Conservation (phyloP, 2,113 vertebrate genomes). For the Ciconia maguari region DNA sequence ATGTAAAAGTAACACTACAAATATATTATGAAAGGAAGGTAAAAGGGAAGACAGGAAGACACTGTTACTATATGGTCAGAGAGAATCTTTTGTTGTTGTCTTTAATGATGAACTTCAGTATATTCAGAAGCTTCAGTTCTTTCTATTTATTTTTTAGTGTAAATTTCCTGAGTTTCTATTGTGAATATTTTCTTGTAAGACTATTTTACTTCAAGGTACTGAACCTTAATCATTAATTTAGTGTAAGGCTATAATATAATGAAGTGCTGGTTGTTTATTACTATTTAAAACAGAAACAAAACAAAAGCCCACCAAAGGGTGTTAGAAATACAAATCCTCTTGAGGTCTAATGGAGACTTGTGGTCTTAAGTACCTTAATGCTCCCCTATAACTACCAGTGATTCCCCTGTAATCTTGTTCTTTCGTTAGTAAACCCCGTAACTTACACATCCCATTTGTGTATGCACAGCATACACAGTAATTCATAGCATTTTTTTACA, state of each 20-base stretch:
- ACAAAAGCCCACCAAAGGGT: not conserved
- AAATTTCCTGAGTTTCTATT: not conserved
- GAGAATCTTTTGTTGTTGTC: not conserved
- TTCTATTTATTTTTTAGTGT: not conserved
- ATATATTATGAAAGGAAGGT: not conserved
- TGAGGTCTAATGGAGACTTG: not conserved
- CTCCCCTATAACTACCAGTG: not conserved
- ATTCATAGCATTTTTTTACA: not conserved
- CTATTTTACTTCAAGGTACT: not conserved
- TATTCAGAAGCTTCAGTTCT: not conserved
- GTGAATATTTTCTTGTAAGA: not conserved
- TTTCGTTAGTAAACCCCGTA: not conserved
- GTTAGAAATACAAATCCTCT: not conserved
- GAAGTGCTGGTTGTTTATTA: not conserved
- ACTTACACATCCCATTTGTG: not conserved
- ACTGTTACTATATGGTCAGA: not conserved
- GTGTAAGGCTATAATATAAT: not conserved
- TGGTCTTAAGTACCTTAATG: not conserved
- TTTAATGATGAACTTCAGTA: not conserved
- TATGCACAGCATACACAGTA: not conserved
- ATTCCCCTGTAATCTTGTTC: not conserved
- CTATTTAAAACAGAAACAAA: not conserved
- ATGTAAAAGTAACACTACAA: not conserved
- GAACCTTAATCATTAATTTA: not conserved
- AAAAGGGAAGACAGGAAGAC: not conserved